These are phyloP conservation scores for human (Homo sapiens) DNA, from an alignment of 2,113 vertebrate genomes.

Conservation along the genomic window DNA sequence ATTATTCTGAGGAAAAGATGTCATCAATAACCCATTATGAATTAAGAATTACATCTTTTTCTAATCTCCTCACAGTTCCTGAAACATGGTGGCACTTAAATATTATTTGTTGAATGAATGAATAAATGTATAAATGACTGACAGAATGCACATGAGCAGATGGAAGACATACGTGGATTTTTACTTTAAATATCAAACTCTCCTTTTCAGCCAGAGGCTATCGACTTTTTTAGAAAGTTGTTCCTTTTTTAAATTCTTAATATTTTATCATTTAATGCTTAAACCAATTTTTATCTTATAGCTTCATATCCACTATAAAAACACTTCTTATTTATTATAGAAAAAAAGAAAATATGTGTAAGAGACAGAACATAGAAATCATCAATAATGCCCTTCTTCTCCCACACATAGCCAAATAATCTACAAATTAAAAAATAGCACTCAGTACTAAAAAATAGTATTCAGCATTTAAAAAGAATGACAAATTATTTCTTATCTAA, in stretches of 20 bases:
- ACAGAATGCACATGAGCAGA: neutral
- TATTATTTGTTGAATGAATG: conserved; percentile 28
- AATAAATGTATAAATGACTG: neutral
- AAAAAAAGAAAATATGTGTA: neutral
- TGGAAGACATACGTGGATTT: neutral
- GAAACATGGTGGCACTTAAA: neutral
- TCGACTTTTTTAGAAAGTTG: neutral
- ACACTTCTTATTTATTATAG: neutral
- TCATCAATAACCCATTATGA: neutral
- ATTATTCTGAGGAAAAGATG: neutral
- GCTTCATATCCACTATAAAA: neutral
- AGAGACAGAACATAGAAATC: neutral
- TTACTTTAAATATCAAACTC: neutral
- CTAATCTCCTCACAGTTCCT: neutral
- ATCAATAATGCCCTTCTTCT: neutral
- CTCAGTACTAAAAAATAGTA: neutral
- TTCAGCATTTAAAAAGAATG: neutral
- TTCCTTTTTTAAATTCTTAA: neutral
- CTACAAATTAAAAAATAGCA: neutral
- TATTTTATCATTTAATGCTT: conserved; percentile 2
- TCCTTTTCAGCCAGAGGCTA: neutral
- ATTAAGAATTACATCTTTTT: conserved; percentile 8
- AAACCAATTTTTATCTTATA: conserved; percentile 26
- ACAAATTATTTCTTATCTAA: neutral
- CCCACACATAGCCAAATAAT: neutral